Percentiles rank a stretch among this genome's conserved stretches.
phyloP scores from a whole-genome alignment of 1,140 invertebrate species.

The Chironomus tepperi region DNA sequence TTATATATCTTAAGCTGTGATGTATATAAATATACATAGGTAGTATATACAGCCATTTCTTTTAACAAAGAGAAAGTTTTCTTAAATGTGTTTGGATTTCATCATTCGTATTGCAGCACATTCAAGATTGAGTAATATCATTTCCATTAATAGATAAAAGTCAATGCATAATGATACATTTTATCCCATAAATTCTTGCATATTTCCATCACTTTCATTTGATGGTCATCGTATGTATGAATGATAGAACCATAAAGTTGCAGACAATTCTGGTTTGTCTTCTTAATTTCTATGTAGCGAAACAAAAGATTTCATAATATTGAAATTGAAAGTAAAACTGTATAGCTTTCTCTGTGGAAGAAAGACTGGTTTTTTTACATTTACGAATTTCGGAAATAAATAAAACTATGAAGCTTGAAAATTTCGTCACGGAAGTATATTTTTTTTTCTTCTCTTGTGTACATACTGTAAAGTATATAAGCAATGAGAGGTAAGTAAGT shows the following conservation, averaged over 20 bases:
- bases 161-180: no score
- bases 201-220: no score
- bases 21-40: background rate
- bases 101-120: constrained; percentile 12
- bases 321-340: constrained; percentile 2
- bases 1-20: no score
- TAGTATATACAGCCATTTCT: background rate
- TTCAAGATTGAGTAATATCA: background rate
- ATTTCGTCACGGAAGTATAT: constrained; percentile 5
- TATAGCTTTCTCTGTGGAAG: background rate
- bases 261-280: no score
- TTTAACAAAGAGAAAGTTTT: constrained; percentile 9
- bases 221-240: no score
- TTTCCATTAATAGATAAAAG: no score
- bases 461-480: background rate
- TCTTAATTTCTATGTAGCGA: background rate
- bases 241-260: no score
- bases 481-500: no score
- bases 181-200: no score
- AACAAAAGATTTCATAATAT: constrained; percentile 14
- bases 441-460: background rate
- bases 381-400: constrained; percentile 14
- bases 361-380: constrained; percentile 7
- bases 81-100: background rate
- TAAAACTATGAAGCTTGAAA: constrained; percentile 5